Conservation (phyloP, 2,113 vertebrate genomes). For the Corapipo altera region DNA sequence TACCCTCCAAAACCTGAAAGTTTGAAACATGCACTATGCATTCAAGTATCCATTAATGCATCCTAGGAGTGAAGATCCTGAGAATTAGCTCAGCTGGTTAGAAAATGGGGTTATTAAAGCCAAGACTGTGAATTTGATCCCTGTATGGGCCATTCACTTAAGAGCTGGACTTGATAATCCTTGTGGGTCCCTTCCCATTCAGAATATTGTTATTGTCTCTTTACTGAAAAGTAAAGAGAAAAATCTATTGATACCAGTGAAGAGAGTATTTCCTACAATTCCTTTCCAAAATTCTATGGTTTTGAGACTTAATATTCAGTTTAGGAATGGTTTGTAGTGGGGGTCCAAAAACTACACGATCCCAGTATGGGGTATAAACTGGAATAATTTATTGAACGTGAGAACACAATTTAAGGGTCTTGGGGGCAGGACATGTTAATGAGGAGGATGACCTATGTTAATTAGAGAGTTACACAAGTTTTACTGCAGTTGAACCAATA, state of each 20-base stretch:
- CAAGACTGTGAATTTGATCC: not conserved
- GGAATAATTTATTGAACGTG: too few relatives aligned
- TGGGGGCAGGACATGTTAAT: too few relatives aligned
- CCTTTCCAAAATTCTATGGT: not conserved
- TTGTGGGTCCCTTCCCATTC: not conserved
- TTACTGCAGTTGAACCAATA: too few relatives aligned
- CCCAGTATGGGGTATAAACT: too few relatives aligned
- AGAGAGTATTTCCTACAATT: not conserved
- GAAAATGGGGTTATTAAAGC: not conserved
- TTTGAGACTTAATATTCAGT: not conserved
- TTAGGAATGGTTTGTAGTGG: not conserved
- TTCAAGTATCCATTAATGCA: not conserved
- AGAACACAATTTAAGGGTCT: too few relatives aligned
- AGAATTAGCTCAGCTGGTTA: not conserved
- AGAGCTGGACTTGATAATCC: not conserved
- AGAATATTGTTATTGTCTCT: not conserved
- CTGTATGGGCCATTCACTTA: not conserved
- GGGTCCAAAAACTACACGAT: too few relatives aligned
- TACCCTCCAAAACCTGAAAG: not conserved
- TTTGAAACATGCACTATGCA: not conserved
- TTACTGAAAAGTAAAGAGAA: not conserved
- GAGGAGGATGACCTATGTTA: too few relatives aligned
- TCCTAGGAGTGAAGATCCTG: not conserved
- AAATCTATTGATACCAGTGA: not conserved
- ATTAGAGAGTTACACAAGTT: too few relatives aligned